Evolutionary conservation across 2,888 invertebrate species (phyloP).

Genomic region (Acrobasis repandana): DNA sequence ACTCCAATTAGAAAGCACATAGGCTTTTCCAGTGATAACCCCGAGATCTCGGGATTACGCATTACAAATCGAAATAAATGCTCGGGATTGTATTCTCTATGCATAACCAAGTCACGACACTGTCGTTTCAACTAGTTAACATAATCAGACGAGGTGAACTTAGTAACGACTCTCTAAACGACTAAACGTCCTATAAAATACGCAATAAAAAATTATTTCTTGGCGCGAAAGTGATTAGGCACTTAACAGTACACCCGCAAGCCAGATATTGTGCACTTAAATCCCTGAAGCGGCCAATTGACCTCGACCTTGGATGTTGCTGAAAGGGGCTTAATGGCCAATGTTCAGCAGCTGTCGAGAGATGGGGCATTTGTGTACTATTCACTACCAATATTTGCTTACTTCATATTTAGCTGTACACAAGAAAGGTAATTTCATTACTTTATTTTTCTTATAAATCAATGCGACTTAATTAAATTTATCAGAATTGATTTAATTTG

Average conservation of each 20-base stretch:
- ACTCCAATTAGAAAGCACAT: too few relatives aligned
- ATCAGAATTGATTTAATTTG: too few relatives aligned
- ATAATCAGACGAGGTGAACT: not conserved
- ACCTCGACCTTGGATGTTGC: not conserved
- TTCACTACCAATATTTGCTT: not conserved
- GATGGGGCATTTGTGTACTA: not conserved
- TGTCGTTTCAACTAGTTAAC: not conserved
- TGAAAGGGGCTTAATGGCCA: not conserved
- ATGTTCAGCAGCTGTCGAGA: not conserved
- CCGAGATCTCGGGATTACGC: too few relatives aligned
- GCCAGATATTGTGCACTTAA: not conserved
- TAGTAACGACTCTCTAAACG: not conserved
- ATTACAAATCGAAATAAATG: too few relatives aligned
- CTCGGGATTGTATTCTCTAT: too few relatives aligned
- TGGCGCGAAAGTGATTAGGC: not conserved
- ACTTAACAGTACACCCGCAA: slow-evolving; percentile 1
- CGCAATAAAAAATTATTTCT: not conserved
- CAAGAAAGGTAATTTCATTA: not conserved
- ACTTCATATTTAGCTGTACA: too few relatives aligned
- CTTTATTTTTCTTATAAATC: too few relatives aligned
- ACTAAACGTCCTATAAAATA: not conserved
- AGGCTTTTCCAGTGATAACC: too few relatives aligned
- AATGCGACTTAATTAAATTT: too few relatives aligned
- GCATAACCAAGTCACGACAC: slow-evolving; percentile 5
- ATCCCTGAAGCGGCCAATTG: not conserved